Evolutionary conservation across 2,797 vertebrate genomes (phyloP), one percentile per base, ranked within the genome.

Genomic region (Tokudaia tokunoshimensis): DNA sequence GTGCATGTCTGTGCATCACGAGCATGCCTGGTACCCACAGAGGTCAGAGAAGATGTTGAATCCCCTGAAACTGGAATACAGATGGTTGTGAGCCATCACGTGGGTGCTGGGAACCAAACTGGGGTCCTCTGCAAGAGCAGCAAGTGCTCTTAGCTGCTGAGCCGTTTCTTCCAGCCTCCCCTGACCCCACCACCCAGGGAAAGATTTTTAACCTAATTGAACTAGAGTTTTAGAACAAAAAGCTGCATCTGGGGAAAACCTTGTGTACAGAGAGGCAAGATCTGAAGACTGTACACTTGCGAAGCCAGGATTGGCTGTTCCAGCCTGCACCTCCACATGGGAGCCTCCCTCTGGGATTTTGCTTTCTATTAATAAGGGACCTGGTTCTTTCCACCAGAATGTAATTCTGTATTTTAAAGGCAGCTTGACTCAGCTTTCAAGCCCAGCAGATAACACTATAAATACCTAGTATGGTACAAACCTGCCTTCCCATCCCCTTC

Each of bases 371-470:
- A 79, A 81, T 87, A 79, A 94, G 47, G 63, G 70, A 57, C 70
- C 93, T 76, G 94, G 34, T 95, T 97, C 93, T 93, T 91, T 75
- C 76, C 65, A 85, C 80, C 6, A 37, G 90, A 50, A n/a, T 74
- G 70, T 75, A 85, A 96, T 84, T 84, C 87, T 79, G 19, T 87
- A 87, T 95, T 96, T 96, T 93, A 96, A 94, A 96, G 94, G 96
- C 91, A 91, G 91, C 86, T 97, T 95, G 95, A 96, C 92, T 96
- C 94, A 90, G 96, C 95, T 94, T 95, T 94, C 75, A 72, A 83
- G 95, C 93, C 94, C 97, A 94, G 89, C 93, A 92, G 87, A 94
- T 92, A 91, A 61, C 63, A 90, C 96, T 93, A 92, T 93, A 90
- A 97, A 97, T 94, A 92, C 89, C 92, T 70, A 52, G 20, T 41